Evolutionary conservation across 2,888 invertebrate species (phyloP), one percentile per base, ranked within the genome.

Genomic region (Synanthedon tipuliformis): DNA sequence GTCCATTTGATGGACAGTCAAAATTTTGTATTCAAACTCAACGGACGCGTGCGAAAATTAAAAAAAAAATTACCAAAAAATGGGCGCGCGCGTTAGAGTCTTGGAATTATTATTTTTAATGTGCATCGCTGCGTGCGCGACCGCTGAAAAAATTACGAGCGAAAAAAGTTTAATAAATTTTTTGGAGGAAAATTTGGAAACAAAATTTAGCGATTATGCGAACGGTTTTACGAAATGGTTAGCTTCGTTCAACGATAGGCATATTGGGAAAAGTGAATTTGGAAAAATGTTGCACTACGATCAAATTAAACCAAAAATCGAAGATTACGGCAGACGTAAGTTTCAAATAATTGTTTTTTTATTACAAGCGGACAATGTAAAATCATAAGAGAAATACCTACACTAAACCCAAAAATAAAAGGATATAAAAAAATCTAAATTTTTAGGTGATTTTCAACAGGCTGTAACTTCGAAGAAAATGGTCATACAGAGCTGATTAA

Each of bases 231-330:
- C 73, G 0, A 60, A 61, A 51, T 69, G 63, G 64, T 56, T 86
- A 18, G 78, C 79, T 50, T 59, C 64, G 27, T 73, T 79, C n/a
- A 84, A 85, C 56, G 82, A 85, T 63, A 59, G 59, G 15, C 65
- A 75, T 63, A 60, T 82, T 34, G 75, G 78, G 0, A 62, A 59
- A 0, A 79, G 75, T 65, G 72, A 69, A 1, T 55, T 80, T 13
- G 85, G 82, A 0, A 71, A 62, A 41, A 57, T 75, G 50, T 18
- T 85, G 10, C 66, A 71, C 40, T 85, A 85, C 56, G 61, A 78
- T 4, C 68, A 75, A 8, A 67, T 84, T 7, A 83, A 83, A 55
- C 69, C 75, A 0, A 72, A 66, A 54, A 57, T 73, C 10, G 56
- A 59, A 3, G 58, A 62, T 7, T 51, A 54, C 5, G 56, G 51